phyloP scores from a whole-genome alignment of 2,888 invertebrate species.

The Andrena bicolor region DNA sequence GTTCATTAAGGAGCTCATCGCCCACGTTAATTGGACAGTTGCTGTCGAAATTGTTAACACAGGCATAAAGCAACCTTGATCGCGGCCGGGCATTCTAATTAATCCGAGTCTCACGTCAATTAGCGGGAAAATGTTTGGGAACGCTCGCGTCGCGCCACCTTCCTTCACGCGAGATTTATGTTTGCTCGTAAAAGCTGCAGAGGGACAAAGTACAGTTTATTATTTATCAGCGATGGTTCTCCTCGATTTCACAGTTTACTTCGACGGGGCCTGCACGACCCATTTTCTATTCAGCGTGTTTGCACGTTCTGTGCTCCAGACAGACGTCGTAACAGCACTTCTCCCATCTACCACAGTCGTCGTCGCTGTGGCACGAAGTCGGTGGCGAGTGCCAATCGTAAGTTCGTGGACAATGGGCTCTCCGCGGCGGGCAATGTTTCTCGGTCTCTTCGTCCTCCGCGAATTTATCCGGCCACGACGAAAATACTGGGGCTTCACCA shows the following conservation, averaged over 20 bases:
- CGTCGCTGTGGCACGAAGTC: conserved; percentile 63
- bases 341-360: conserved; percentile 63
- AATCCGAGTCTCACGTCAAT: conserved; percentile 51
- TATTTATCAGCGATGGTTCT: neutral
- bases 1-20: conserved; percentile 49
- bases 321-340: conserved; percentile 77
- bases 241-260: too few relatives aligned
- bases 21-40: conserved; percentile 51
- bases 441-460: conserved; percentile 20
- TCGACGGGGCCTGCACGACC: neutral
- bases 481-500: conserved; percentile 11
- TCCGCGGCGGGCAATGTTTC: conserved; percentile 72
- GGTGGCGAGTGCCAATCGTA: conserved; percentile 70
- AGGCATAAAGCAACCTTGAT: conserved; percentile 27
- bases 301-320: conserved; percentile 75
- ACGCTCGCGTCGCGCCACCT: neutral
- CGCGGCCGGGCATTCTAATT: conserved; percentile 41
- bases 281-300: conserved; percentile 63
- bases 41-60: conserved; percentile 36
- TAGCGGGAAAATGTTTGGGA: conserved; percentile 39
- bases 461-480: conserved; percentile 30
- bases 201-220: neutral
- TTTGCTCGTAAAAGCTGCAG: neutral
- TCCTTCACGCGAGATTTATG: neutral
- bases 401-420: conserved; percentile 68